A percentile compares a stretch with the other conserved stretches of the same genome.
Evolutionary conservation across 2,888 invertebrate genomes (phyloP).

Genomic region (Boloria selene): DNA sequence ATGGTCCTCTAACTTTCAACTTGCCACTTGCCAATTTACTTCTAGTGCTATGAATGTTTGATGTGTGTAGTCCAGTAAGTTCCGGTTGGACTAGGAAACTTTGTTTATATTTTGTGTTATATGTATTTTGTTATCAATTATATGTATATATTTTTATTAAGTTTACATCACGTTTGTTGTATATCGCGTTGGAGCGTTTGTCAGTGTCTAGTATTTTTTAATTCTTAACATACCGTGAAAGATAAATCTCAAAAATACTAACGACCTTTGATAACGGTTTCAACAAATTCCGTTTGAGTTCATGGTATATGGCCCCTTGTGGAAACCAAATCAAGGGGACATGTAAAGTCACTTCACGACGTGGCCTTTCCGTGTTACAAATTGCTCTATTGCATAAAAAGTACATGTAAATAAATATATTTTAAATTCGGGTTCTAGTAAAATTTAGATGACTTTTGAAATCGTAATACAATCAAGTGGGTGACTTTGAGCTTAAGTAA

Average conservation of each 20-base stretch:
- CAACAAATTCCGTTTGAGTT: slow-evolving; percentile 55
- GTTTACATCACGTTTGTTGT: not conserved
- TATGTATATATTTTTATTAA: slow-evolving; percentile 14
- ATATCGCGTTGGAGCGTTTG: not conserved
- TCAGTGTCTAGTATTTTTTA: slow-evolving; percentile 27
- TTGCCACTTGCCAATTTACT: slow-evolving; percentile 54
- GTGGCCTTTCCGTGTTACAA: slow-evolving; percentile 73
- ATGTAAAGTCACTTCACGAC: slow-evolving; percentile 85
- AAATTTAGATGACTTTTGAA: too few relatives aligned
- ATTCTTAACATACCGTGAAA: slow-evolving; percentile 8
- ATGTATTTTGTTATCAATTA: slow-evolving; percentile 8
- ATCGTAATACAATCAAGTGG: too few relatives aligned
- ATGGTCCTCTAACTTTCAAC: slow-evolving; percentile 50
- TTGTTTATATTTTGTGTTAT: slow-evolving; percentile 40
- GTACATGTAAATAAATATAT: slow-evolving; percentile 24
- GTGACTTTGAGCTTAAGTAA: too few relatives aligned
- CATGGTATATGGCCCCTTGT: slow-evolving; percentile 86
- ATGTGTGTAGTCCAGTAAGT: slow-evolving; percentile 59
- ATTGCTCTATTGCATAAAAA: slow-evolving; percentile 24
- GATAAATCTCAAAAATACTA: slow-evolving; percentile 36
- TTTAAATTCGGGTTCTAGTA: too few relatives aligned
- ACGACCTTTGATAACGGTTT: slow-evolving; percentile 64
- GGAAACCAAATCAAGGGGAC: slow-evolving; percentile 90
- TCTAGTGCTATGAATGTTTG: slow-evolving; percentile 62
- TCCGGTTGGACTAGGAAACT: slow-evolving; percentile 56